Base-by-base conservation (phyloP, 2,888 invertebrate genomes). In the Matsumyia berberina region DNA sequence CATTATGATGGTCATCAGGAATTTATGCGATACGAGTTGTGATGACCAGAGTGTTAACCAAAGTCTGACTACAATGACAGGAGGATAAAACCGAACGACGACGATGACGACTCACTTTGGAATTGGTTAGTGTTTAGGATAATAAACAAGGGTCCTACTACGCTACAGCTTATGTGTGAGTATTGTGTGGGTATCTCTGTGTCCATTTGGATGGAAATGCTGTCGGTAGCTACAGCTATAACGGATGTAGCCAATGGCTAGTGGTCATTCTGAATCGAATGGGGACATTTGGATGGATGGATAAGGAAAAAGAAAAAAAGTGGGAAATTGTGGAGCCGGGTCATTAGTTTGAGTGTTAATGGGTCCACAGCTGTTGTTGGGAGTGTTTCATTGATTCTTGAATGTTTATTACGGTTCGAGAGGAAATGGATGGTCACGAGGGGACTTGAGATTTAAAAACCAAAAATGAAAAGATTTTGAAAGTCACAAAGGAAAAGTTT, bases 61-160 rank as follows among this genome's bases (percentile, higher is more conserved):
- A n/a, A 53, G 39, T 73, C 53, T 73, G 55, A 73, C 73, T 73
- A 62, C 53, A 55, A 55, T 42, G 60, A 29, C 44, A 55, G 53
- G 69, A 39, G 70, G 80, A 80, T 80, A 76, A 80, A 77, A 80
- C 46, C 46, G 51, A 80, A 80, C 37, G 67, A 74, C 53, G 24
- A 53, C 57, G 67, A 69, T 76, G 76, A 76, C 76, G 76, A 49
- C 76, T 81, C 80, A 62, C 55, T 76, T 76, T 57, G 64, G 76
- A 64, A 76, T 57, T 64, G 76, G 55, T 57, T 29, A 64, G 62
- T 76, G 49, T 76, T 69, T 69, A 76, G 76, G 80, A 69, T 62
- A 76, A 64, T 80, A 72, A 78, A 78, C 62, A 64, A 78, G 37
- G 17, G 33, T 64, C 55, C 42, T 46, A 44, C 19, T 49, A 12